A percentile compares a stretch with the other conserved stretches of the same genome.
Conservation (phyloP, 2,797 vertebrate genomes). For the Dallia pectoralis region DNA sequence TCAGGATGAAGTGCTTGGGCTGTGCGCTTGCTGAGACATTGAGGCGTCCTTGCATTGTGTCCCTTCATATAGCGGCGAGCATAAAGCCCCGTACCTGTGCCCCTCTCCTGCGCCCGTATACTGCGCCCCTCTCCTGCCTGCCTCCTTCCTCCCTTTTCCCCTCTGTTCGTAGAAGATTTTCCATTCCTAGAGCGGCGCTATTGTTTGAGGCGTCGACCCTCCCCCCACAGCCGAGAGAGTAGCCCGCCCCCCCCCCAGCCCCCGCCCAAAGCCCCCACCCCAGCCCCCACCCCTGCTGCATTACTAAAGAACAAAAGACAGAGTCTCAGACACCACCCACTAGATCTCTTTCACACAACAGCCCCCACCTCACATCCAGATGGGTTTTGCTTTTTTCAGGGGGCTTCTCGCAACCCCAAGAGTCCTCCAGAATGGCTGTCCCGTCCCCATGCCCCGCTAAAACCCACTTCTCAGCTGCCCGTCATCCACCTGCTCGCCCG, state of each 20-base stretch:
- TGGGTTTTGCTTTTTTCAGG: slow-evolving; percentile 77
- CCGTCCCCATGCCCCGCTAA: slow-evolving; percentile 49
- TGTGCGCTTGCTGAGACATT: slow-evolving; percentile 51
- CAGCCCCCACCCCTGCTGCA: slow-evolving; percentile 67
- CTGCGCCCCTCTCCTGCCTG: slow-evolving; percentile 58
- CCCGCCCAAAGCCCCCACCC: slow-evolving; percentile 65
- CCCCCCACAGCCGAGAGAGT: slow-evolving; percentile 69
- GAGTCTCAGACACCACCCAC: slow-evolving; percentile 84
- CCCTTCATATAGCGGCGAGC: slow-evolving; percentile 30
- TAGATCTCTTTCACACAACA: slow-evolving; percentile 81
- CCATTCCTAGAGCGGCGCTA: slow-evolving; percentile 76
- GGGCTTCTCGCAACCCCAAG: slow-evolving; percentile 78
- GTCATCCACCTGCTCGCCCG: slow-evolving; percentile 80
- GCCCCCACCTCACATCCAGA: slow-evolving; percentile 80
- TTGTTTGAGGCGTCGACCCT: slow-evolving; percentile 73
- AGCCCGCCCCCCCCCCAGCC: slow-evolving; percentile 29
- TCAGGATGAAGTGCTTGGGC: background rate
- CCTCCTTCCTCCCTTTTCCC: slow-evolving; percentile 48
- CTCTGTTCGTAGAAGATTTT: slow-evolving; percentile 75
- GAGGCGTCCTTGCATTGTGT: slow-evolving; percentile 49
- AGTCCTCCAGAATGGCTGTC: slow-evolving; percentile 77
- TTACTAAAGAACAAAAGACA: slow-evolving; percentile 82
- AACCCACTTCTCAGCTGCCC: slow-evolving; percentile 79
- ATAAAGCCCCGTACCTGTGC: slow-evolving; percentile 50
- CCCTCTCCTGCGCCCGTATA: too few species aligned